Percentiles rank a stretch among this genome's conserved stretches.
Evolutionary conservation across 2,113 vertebrate species (phyloP).

Genomic region (Thermophis baileyi): DNA sequence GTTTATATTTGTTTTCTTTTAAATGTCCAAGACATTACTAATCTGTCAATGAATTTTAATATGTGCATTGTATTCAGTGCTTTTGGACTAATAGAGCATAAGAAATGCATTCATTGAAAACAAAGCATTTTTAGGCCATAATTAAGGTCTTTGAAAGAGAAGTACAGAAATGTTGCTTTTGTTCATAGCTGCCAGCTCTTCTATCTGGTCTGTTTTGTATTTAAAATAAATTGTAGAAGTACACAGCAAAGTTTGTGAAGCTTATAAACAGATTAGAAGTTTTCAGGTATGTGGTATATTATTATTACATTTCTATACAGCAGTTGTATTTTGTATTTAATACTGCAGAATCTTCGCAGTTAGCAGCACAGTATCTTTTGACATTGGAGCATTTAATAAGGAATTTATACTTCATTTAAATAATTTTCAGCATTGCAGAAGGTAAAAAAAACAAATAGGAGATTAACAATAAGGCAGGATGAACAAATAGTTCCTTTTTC

Average conservation of each 20-base stretch:
- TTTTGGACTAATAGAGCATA: slow-evolving; percentile 58
- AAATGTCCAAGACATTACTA: slow-evolving; percentile 36
- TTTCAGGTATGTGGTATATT: not conserved
- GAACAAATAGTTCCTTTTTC: not conserved
- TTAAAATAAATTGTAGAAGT: slow-evolving; percentile 22
- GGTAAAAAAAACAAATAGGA: not conserved
- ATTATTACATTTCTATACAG: not conserved
- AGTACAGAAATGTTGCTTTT: slow-evolving; percentile 38
- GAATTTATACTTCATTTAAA: not conserved
- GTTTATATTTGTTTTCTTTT: slow-evolving; percentile 23
- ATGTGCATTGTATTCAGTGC: slow-evolving; percentile 51
- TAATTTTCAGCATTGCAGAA: fast-evolving
- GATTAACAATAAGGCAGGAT: not conserved
- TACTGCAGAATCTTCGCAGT: not conserved
- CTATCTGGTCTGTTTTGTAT: slow-evolving; percentile 41
- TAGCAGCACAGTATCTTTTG: not conserved
- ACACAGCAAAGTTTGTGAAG: slow-evolving; percentile 27
- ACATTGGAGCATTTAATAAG: slow-evolving; percentile 2
- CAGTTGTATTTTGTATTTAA: not conserved
- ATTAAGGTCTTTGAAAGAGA: slow-evolving; percentile 41
- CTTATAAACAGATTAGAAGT: not conserved
- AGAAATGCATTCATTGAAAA: slow-evolving; percentile 60
- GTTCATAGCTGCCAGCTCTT: slow-evolving; percentile 38
- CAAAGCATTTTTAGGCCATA: slow-evolving; percentile 52
- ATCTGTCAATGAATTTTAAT: slow-evolving; percentile 49